Conservation (phyloP, 2,113 vertebrate species). For the Eonycteris spelaea region DNA sequence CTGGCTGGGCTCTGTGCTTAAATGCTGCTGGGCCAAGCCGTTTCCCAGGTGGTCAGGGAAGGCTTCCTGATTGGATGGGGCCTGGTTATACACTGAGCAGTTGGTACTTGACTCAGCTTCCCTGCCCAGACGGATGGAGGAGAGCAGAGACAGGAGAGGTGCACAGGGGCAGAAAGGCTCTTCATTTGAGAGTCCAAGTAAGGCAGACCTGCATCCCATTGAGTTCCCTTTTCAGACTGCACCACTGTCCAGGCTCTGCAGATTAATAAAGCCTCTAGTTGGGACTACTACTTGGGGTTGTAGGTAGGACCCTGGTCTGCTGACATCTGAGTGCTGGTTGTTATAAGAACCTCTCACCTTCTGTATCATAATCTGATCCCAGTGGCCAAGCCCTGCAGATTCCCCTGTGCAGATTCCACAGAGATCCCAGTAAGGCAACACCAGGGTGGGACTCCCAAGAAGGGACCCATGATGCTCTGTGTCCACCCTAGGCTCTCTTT, state of each 20-base stretch:
- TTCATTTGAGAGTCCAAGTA: neutral
- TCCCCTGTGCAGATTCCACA: neutral
- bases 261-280: neutral
- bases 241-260: neutral
- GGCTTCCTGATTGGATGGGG: neutral
- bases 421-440: neutral
- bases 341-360: neutral
- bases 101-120: neutral
- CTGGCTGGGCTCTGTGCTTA: neutral
- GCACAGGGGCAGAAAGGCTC: neutral
- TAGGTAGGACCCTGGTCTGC: neutral
- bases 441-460: neutral
- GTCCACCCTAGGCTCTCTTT: neutral
- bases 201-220: neutral
- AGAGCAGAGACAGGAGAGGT: neutral
- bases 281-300: neutral
- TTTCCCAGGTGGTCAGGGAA: neutral
- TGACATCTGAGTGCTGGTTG: neutral
- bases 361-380: neutral
- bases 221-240: neutral
- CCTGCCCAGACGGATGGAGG: neutral
- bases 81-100: neutral
- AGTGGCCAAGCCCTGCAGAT: neutral
- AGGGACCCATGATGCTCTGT: neutral
- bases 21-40: neutral